Base-by-base conservation (phyloP, 2,888 invertebrate species). In the Parascotia fuliginaria region DNA sequence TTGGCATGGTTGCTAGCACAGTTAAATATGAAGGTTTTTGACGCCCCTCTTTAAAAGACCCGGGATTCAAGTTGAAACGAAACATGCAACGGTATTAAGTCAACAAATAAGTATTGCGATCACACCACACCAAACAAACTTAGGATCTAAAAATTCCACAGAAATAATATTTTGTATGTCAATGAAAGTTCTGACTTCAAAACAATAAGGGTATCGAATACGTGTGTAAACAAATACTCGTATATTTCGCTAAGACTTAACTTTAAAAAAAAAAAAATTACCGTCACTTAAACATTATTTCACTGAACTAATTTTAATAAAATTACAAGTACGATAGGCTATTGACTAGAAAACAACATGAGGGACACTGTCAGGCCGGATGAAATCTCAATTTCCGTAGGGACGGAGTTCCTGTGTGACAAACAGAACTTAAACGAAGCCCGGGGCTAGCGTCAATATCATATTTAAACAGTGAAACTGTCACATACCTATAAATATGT, bases 321-420 rank as follows among this genome's bases (percentile, higher is more conserved):
- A 41, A 41, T 33, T 22, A 31, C 12, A 29, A 27, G 7, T 22
- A 4, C 13, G 16, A 6, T 38, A 38, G 29, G 9, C 12, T 1
- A 9, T 34, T 19, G 31, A 36, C 19, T 24, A 36, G 42, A 42
- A 36, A 22, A 38, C 42, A 48, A 48, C 16, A 42, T n/a, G 28
- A 15, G 42, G 24, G 33, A 31, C 38, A 42, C 48, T 42, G 42
- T 38, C 24, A 24, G 42, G 36, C 36, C 39, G 49, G 43, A 42
- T 43, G 28, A 42, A 19, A 15, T 38, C 42, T 42, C 33, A 49
- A 49, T 49, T 42, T 49, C 48, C 48, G 48, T 42, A 49, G 48
- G 48, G 43, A 34, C 32, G 13, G 12, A 13, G 9, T 14, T 22
- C 13, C 34, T 33, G 40, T 22, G 5, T 38, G 19, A 42, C 31